Evolutionary conservation across 2,113 vertebrate genomes (phyloP).

Genomic region (Aptenodytes forsteri): DNA sequence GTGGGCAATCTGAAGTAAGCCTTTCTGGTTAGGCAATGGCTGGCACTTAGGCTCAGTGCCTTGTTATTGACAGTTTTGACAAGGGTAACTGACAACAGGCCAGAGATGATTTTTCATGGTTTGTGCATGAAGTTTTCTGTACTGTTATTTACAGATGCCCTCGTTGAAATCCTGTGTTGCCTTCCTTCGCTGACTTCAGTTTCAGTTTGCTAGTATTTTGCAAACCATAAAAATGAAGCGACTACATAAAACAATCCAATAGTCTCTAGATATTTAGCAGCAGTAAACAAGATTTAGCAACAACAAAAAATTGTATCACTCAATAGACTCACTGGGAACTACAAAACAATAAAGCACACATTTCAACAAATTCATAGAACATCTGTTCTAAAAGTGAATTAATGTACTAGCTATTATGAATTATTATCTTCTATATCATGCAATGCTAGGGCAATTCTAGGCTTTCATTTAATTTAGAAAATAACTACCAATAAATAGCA

Average conservation of each 20-base stretch:
- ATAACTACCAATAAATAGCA: not conserved
- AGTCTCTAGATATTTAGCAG: not conserved
- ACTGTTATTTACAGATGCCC: not conserved
- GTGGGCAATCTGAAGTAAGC: not conserved
- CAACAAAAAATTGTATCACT: not conserved
- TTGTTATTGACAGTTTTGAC: not conserved
- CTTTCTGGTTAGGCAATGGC: not conserved
- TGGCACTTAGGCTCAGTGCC: not conserved
- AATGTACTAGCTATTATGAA: not conserved
- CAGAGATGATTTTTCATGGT: not conserved
- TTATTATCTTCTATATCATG: not conserved
- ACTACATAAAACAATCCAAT: not conserved
- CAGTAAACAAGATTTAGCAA: not conserved
- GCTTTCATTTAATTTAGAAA: not conserved
- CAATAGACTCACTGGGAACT: not conserved
- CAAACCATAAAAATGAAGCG: not conserved
- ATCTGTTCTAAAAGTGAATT: not conserved
- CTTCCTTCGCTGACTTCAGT: not conserved
- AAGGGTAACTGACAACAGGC: not conserved
- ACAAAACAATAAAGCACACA: not conserved
- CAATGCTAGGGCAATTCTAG: not conserved
- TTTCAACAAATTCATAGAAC: not conserved
- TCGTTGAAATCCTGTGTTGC: not conserved
- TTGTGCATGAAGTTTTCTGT: not conserved
- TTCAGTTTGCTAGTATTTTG: not conserved